Evolutionary conservation across 1,140 invertebrate genomes (phyloP), one percentile per base, ranked within the genome.

Genomic region (Chrysomallon squamiferum): DNA sequence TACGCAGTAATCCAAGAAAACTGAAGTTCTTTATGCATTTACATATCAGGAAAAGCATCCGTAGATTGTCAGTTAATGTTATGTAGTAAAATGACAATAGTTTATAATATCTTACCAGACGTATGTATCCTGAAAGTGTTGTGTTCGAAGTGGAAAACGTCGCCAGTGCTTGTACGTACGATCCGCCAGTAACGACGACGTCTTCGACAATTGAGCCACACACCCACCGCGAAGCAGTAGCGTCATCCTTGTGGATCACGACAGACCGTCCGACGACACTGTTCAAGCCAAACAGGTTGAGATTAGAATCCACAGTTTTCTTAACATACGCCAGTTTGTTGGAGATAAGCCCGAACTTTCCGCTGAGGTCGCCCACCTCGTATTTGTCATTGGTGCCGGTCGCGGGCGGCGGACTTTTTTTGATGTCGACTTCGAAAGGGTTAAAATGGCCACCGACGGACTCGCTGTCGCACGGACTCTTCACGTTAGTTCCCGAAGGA

Each of bases 351-450:
- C 94, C 95, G 83, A 93, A 89, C 85, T 97, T 97, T 11, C 95
- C 95, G 52, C 93, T 93, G 7, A 98, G 84, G 84, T 97, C 95
- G 0, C 95, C 95, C 74, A 95, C 89, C 86, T 93, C 91, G 79
- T 80, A 83, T 56, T 74, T 66, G 64, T 83, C 81, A 32, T 73
- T 89, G 4, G 94, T 95, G 30, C 92, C 92, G 69, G 88, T 85
- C 27, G 90, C 90, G 89, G 76, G 4, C 18, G 60, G 15, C 7
- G 78, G 70, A 49, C 64, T 65, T 3, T 66, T 20, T 52, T 74
- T 49, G 3, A 52, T 47, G 59, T 83, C 78, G 6, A 87, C 75
- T 11, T 76, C 74, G 62, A 86, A 87, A 2, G 88, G 88, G 75
- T 89, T 88, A 66, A 84, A 87, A 69, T 84, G 82, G 7, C 79